Percentiles rank a stretch among this genome's conserved stretches.
Evolutionary conservation across 2,113 vertebrate genomes (phyloP).

Genomic region (Osmerus mordax): DNA sequence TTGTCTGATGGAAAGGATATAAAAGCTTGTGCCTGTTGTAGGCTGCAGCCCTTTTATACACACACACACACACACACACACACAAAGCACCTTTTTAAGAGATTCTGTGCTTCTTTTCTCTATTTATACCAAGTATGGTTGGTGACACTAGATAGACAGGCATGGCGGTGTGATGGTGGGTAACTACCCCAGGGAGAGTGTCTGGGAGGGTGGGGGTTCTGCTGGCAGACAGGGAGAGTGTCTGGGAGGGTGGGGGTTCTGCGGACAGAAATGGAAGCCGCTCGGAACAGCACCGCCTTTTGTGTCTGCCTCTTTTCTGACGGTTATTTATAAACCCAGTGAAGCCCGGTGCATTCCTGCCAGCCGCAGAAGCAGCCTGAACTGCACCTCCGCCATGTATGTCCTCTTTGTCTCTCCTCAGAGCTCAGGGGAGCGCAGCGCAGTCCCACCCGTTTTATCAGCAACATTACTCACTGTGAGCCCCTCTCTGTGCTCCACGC

Average conservation of each 20-base stretch:
- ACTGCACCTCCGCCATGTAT: constrained; percentile 55
- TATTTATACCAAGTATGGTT: constrained; percentile 13
- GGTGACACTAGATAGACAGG: constrained; percentile 16
- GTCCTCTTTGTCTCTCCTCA: constrained; percentile 59
- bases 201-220: not conserved
- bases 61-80: not conserved
- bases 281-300: constrained; percentile 63
- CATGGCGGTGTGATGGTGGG: constrained; percentile 14
- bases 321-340: constrained; percentile 71
- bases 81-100: not conserved
- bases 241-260: not conserved
- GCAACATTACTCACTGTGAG: constrained; percentile 2
- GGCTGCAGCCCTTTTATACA: not conserved
- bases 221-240: constrained; percentile 23
- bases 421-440: not conserved
- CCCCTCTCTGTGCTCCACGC: not conserved
- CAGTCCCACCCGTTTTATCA: constrained; percentile 7
- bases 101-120: constrained; percentile 32
- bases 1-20: not conserved
- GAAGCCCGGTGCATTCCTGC: constrained; percentile 64
- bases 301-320: constrained; percentile 61
- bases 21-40: not conserved
- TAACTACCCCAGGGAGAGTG: constrained; percentile 32
- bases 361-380: constrained; percentile 43
- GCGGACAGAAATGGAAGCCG: constrained; percentile 9